Evolutionary conservation across 2,113 vertebrate species (phyloP), one percentile per base, ranked within the genome.

Genomic region (Tachysurus vachellii): DNA sequence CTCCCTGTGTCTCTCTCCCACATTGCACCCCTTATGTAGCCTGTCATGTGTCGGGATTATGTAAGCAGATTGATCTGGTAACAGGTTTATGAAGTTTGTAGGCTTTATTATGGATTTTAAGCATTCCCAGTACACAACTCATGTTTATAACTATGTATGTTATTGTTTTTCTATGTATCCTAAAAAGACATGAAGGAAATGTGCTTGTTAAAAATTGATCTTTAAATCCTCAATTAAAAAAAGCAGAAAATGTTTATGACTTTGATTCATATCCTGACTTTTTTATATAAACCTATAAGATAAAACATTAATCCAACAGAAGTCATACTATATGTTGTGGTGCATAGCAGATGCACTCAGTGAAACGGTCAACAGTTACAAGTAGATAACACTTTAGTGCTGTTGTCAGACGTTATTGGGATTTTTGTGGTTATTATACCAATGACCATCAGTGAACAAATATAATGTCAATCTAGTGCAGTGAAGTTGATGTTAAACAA

Each of bases 21-120:
- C 68, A 31, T 21, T 23, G 8, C 42, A 80, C 61, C 36, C 44
- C 79, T 75, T 68, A 83, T 76, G 11, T 28, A 80, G 54, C 77
- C n/a, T 56, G 28, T 57, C 53, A 80, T 80, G 28, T 71, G 36
- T 61, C 44, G 8, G 1, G 56, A 31, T 85, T 88, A 82, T 81
- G 44, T 88, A 75, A 88, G 42, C 81, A 50, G 42, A 50, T 17
- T 66, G 28, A 82, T 82, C 47, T 64, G 31, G 36, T 3, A 42
- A 53, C 59, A 79, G 76, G 50, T 54, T 28, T 54, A 79, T 31
- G n/a, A 31, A 21, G 26, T 79, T 54, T 7, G 4, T 31, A 26
- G 75, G 50, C 26, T 31, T 47, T 26, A 47, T 50, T 9, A 5
- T 56, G n/a, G 26, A 56, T 28, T 56, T 28, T 28, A 79, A 56